Evolutionary conservation across 2,888 invertebrate species (phyloP).

Genomic region (Trichopoda pennipes): DNA sequence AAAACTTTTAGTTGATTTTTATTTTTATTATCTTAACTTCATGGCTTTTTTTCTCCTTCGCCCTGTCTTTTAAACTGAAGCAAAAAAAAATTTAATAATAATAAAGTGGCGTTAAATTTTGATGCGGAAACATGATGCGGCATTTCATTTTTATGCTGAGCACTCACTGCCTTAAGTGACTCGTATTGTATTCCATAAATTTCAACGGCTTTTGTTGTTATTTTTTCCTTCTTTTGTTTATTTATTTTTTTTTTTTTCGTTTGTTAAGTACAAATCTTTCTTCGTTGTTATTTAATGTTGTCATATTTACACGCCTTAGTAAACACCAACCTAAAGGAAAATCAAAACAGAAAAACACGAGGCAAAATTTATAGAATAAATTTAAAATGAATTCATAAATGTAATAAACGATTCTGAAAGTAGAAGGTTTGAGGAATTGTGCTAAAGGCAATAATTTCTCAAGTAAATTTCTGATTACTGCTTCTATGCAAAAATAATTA

Average conservation of each 20-base stretch:
- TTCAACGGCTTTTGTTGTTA: not conserved
- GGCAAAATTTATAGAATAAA: not conserved
- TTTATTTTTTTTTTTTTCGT: not conserved
- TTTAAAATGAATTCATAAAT: too few species aligned
- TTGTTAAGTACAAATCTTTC: not conserved
- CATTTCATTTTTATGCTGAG: slow-evolving; percentile 50
- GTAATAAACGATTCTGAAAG: not conserved
- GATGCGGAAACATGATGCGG: slow-evolving; percentile 70
- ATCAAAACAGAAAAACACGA: not conserved
- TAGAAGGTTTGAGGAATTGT: slow-evolving; percentile 73
- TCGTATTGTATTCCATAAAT: slow-evolving; percentile 27
- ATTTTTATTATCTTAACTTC: not conserved
- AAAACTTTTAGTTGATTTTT: slow-evolving; percentile 24
- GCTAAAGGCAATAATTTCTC: too few species aligned
- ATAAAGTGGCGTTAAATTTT: slow-evolving; percentile 57
- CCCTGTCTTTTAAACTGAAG: not conserved
- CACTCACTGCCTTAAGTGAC: slow-evolving; percentile 3
- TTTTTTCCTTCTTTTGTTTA: too few species aligned
- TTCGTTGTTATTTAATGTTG: slow-evolving; percentile 70
- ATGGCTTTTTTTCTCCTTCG: slow-evolving; percentile 18
- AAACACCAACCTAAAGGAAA: slow-evolving; percentile 51
- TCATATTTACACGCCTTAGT: slow-evolving; percentile 77
- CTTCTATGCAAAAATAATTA: too few species aligned
- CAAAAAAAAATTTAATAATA: not conserved
- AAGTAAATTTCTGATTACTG: too few species aligned